Evolutionary conservation across 1,140 invertebrate species (phyloP).

Genomic region (Drosophila tani): DNA sequence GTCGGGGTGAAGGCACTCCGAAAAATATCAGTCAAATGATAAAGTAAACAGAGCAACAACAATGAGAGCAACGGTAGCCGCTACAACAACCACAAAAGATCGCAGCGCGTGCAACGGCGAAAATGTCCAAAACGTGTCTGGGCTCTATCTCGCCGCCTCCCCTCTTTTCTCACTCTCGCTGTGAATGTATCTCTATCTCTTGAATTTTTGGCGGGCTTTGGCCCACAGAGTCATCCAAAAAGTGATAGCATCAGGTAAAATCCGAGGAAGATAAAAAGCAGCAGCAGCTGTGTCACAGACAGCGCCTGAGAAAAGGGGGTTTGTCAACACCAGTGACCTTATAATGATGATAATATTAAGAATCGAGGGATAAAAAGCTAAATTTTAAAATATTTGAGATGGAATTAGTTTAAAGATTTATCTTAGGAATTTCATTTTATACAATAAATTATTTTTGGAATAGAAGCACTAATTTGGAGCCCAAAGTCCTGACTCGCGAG

Average conservation of each 20-base stretch:
- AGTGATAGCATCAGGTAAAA: conserved; percentile 73
- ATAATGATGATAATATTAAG: neutral
- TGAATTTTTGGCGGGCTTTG: conserved; percentile 54
- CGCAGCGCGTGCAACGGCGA: conserved; percentile 64
- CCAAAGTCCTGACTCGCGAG: too few species aligned
- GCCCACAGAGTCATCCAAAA: conserved; percentile 44
- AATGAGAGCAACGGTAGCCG: conserved; percentile 32
- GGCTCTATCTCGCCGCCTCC: conserved; percentile 31
- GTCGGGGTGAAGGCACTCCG: conserved; percentile 76
- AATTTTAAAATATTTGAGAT: neutral
- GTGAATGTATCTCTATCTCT: conserved; percentile 11
- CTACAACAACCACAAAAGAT: conserved; percentile 39
- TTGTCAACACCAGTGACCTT: conserved; percentile 25
- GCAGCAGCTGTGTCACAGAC: conserved; percentile 41
- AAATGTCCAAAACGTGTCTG: conserved; percentile 73
- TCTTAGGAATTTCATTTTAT: too few species aligned
- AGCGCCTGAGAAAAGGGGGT: conserved; percentile 41
- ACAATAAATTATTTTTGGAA: too few species aligned
- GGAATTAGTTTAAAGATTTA: too few species aligned
- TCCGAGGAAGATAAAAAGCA: conserved; percentile 10
- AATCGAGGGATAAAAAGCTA: conserved; percentile 17
- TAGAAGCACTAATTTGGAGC: too few species aligned
- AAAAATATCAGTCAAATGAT: conserved; percentile 82
- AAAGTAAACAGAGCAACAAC: conserved; percentile 64
- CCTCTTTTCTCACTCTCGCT: neutral